Conservation (phyloP, 2,888 invertebrate genomes). For the Heteropelma amictum region DNA sequence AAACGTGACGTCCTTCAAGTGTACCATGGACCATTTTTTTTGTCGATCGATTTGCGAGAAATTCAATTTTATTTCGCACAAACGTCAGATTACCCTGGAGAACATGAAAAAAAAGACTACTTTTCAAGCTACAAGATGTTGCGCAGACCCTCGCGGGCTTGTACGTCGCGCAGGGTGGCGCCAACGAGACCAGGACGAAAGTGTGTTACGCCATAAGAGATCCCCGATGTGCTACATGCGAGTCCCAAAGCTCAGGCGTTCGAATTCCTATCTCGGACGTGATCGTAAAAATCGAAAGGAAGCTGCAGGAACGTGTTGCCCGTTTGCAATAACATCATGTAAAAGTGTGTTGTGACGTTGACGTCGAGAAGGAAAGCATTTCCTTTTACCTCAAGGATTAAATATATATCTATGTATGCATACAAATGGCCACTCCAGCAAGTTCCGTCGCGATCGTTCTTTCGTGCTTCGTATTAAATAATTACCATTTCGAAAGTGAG, state of each 20-base stretch:
- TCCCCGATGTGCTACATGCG: background rate
- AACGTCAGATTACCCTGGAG: no score
- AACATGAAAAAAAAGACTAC: background rate
- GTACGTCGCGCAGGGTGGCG: constrained; percentile 40
- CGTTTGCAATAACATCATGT: constrained; percentile 30
- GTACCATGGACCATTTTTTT: no score
- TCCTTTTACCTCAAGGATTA: constrained; percentile 26
- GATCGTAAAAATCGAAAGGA: constrained; percentile 43
- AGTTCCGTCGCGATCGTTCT: background rate
- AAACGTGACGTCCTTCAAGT: no score
- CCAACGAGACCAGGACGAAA: constrained; percentile 42
- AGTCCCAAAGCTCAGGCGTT: constrained; percentile 12
- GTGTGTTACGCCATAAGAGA: constrained; percentile 33
- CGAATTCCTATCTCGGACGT: constrained; percentile 30
- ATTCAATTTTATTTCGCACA: no score
- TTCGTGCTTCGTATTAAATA: constrained; percentile 71
- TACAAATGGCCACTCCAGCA: background rate
- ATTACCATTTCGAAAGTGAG: constrained; percentile 76
- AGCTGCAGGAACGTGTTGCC: constrained; percentile 26
- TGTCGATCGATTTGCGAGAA: no score
- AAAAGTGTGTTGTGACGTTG: constrained; percentile 40
- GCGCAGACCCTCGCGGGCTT: background rate
- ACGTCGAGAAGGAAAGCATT: constrained; percentile 33
- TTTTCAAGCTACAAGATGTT: background rate
- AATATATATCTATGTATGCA: background rate